Base-by-base conservation (phyloP, 2,113 vertebrate species). In the Menura novaehollandiae region DNA sequence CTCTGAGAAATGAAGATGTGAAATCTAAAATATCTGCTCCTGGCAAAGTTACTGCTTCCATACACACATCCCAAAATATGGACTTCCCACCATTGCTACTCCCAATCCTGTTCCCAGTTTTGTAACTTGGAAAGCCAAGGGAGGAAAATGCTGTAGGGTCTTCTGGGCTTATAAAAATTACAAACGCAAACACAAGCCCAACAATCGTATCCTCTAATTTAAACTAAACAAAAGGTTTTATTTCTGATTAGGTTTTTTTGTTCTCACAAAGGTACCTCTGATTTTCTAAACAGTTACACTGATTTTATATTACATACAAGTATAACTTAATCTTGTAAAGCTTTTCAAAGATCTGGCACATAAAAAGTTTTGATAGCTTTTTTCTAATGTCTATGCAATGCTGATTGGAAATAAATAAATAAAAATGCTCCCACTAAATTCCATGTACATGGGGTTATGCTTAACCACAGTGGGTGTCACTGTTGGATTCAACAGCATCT, bases 1-100 rank as follows among this genome's bases (percentile, higher is more conserved):
- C 59, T 52, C 24, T 10, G 33, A 67, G 37, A 52, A 88, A 16
- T 20, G 35, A 41, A 20, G 30, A 13, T 28, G 32, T n/a, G 78
- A 71, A 53, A 58, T 14, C 11, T 14, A 18, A 83, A 67, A 15
- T 3, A 1, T 9, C 26, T 21, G 27, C 47, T 44, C 12, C 62
- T 68, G 58, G 81, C 64, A 69, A 91, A 76, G 17, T n/a, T 24
- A 7, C 28, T 35, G 73, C 49, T 33, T 18, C 60, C 11, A 3
- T 14, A 37, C 35, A 32, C 27, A 1, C 0, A 16, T 5, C 78
- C 30, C 24, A 28, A 2, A 7, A 39, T 8, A 27, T 1, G 18
- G 32, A 10, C 49, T 56, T 26, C 26, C 41, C 62, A 53, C 28
- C 56, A 1, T 1, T 11, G 4, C 28, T 13, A 26, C 5, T 3